Percentiles rank a stretch among this genome's conserved stretches.
Conservation (phyloP, 1,140 invertebrate species). For the Manduca sexta region DNA sequence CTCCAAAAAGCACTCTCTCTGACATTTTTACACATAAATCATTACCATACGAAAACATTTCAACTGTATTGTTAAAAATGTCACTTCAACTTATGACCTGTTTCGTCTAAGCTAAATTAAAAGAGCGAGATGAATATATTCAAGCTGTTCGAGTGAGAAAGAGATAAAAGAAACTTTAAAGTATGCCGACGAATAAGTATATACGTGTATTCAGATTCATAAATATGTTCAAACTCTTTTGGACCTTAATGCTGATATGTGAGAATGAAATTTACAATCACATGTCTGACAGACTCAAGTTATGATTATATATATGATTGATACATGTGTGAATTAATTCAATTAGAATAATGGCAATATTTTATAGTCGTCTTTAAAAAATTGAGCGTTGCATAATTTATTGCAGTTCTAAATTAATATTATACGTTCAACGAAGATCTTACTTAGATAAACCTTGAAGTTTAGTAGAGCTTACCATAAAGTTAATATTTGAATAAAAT, state of each 20-base stretch:
- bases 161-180: constrained; percentile 41
- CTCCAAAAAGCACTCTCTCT: constrained; percentile 45
- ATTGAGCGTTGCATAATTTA: too few species aligned
- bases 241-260: neutral
- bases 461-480: neutral
- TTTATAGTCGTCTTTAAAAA: too few species aligned
- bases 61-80: constrained; percentile 67
- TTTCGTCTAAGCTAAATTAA: constrained; percentile 62
- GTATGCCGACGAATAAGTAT: constrained; percentile 44
- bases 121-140: constrained; percentile 38
- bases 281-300: neutral
- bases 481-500: neutral
- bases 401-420: too few species aligned
- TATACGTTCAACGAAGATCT: too few species aligned
- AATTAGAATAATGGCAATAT: too few species aligned
- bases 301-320: neutral
- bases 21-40: constrained; percentile 67
- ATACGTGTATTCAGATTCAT: constrained; percentile 3
- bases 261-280: neutral
- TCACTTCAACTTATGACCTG: constrained; percentile 68
- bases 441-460: too few species aligned
- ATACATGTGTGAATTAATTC: neutral
- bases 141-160: constrained; percentile 26
- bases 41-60: constrained; percentile 72
- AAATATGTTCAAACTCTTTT: constrained; percentile 1